These are phyloP conservation scores for Pseudorhombus dupliciocellatus DNA, from an alignment of 2,113 vertebrate genomes.

Conservation along the genomic window DNA sequence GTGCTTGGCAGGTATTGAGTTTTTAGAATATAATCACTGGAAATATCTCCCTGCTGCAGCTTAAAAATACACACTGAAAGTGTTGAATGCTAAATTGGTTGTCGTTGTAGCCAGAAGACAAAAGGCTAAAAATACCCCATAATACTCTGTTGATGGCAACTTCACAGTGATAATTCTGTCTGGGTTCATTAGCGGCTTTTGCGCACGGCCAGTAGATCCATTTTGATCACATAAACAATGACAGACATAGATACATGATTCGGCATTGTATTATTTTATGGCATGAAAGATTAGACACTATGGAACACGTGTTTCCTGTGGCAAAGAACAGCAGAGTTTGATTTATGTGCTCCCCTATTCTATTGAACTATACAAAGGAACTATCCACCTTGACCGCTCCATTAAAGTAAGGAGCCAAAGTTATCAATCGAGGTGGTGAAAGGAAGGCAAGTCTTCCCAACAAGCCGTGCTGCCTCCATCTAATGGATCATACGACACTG, in stretches of 20 bases:
- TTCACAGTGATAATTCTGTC: neutral
- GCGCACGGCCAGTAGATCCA: neutral
- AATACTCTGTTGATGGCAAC: neutral
- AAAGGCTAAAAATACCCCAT: neutral
- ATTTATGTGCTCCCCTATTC: conserved; percentile 72
- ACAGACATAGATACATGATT: neutral
- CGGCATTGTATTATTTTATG: conserved; percentile 11
- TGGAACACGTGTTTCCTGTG: conserved; percentile 41
- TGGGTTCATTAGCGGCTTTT: conserved; percentile 5
- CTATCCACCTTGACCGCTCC: conserved; percentile 88
- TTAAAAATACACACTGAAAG: neutral
- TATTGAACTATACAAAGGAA: conserved; percentile 81
- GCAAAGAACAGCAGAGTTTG: conserved; percentile 55
- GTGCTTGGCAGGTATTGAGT: neutral
- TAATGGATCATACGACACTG: conserved; percentile 92
- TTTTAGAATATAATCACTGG: neutral
- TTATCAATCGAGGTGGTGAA: conserved; percentile 89
- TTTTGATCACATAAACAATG: neutral
- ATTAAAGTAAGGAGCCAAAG: conserved; percentile 90
- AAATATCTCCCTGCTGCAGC: neutral
- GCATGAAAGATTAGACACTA: conserved; percentile 21
- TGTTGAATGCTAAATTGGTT: neutral
- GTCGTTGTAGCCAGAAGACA: neutral
- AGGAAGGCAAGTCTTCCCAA: conserved; percentile 78
- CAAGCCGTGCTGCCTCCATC: conserved; percentile 83